Evolutionary conservation across 2,888 invertebrate genomes (phyloP).

Genomic region (Trisateles emortualis): DNA sequence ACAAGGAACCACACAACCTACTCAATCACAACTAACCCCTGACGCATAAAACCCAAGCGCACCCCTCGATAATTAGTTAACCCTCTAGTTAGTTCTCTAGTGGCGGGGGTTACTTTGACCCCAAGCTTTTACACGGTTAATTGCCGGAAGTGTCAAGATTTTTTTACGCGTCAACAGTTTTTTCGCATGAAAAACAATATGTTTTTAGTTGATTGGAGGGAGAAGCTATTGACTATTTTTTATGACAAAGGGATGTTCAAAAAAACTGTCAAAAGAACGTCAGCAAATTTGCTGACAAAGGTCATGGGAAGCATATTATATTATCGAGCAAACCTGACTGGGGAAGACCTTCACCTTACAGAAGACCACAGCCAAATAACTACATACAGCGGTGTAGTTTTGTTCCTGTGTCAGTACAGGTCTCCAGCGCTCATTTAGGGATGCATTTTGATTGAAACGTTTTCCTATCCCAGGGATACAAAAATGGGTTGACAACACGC

Average conservation of each 20-base stretch:
- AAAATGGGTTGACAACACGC: too few species aligned
- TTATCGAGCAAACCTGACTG: too few species aligned
- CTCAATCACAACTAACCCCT: neutral
- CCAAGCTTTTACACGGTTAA: conserved; percentile 37
- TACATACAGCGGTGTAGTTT: too few species aligned
- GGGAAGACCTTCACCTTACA: too few species aligned
- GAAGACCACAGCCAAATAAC: too few species aligned
- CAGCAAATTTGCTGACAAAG: too few species aligned
- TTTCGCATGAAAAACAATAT: conserved; percentile 40
- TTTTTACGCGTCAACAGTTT: conserved; percentile 50
- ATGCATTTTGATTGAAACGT: too few species aligned
- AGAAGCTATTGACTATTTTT: neutral
- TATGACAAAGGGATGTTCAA: neutral
- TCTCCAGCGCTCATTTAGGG: too few species aligned
- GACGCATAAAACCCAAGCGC: neutral
- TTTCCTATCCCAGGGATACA: too few species aligned
- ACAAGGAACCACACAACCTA: neutral
- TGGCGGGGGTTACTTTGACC: conserved; percentile 31
- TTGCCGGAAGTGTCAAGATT: conserved; percentile 49
- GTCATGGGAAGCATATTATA: too few species aligned
- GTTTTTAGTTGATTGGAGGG: conserved; percentile 12
- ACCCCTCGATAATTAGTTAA: conserved; percentile 61
- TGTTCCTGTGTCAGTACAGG: too few species aligned
- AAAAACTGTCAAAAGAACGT: neutral
- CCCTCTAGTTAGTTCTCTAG: conserved; percentile 43